Base-by-base conservation (phyloP, 2,113 vertebrate species). In the Orthonyx spaldingii region DNA sequence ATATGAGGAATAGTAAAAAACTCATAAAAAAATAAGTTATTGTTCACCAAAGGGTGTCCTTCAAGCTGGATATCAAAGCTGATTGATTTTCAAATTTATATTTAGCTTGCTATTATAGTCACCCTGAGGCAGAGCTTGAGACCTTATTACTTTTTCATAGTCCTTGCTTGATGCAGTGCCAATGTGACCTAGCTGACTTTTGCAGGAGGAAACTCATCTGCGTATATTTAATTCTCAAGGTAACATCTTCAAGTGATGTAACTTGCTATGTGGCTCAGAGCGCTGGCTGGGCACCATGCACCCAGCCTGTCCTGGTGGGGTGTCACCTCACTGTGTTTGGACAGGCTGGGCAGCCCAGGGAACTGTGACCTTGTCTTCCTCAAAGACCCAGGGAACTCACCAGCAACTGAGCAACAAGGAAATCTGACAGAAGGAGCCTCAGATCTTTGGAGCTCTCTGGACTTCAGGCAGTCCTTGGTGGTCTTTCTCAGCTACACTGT, bases 331-430 rank as follows among this genome's bases (percentile, higher is more conserved):
- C 26, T 8, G 16, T 11, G 47, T 50, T 41, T 55, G 35, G 28
- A 11, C 26, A 77, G 13, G 14, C 7, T 6, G 33, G 21, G 18
- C 49, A 50, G 37, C 33, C 39, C 22, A 11, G 52, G 53, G 41
- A 53, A 19, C 61, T 47, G 18, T 5, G 15, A 2, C 0, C 0
- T 10, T 37, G 6, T 49, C 42, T 57, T 69, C 42, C 30, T 16
- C 50, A 63, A 9, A 71, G 39, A 16, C 20, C 13, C 18, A 13
- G 15, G 0, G 5, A 14, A 56, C 42, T 63, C 24, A 20, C 23
- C 21, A 28, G 57, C 28, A 59, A 4, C 0, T 16, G 20, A 72
- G n/a, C 1, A 5, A 7, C 24, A 47, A 46, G 18, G 13, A 65
- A 59, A 27, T 19, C 11, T 68, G 56, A 56, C 18, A 27, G 41